Conservation (phyloP, 2,113 vertebrate genomes). For the Cephalopterus ornatus region DNA sequence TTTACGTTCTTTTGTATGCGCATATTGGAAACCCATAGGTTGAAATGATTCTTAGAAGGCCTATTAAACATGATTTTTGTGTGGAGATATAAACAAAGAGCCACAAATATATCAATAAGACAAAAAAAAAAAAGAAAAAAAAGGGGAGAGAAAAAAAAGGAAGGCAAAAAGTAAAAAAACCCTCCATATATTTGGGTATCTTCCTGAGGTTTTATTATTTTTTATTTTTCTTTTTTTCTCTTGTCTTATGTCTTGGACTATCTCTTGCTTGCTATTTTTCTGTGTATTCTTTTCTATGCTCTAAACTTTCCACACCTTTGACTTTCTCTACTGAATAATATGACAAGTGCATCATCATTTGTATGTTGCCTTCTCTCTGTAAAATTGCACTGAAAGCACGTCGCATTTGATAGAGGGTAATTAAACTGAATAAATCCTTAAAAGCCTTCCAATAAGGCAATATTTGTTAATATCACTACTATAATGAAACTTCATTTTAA, state of each 20-base stretch:
- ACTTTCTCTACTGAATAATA: neutral
- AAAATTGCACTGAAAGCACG: neutral
- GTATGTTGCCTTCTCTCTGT: neutral
- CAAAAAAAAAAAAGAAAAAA: neutral
- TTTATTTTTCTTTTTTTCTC: neutral
- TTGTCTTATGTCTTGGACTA: neutral
- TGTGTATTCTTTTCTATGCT: neutral
- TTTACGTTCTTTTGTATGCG: fast-evolving
- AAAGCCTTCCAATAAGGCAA: neutral
- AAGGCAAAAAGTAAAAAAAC: neutral
- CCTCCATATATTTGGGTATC: neutral
- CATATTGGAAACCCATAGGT: neutral
- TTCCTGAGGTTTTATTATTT: neutral
- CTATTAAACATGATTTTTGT: neutral
- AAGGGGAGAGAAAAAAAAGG: fast-evolving
- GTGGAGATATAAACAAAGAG: neutral
- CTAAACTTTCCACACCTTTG: neutral
- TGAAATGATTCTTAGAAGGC: neutral
- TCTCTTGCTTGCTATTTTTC: neutral
- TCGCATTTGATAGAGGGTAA: neutral
- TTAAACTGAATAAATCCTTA: neutral
- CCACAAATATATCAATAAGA: neutral
- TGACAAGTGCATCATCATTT: neutral
- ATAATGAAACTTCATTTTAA: neutral
- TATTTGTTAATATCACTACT: neutral